Evolutionary conservation across 2,113 vertebrate species (phyloP).

Genomic region (Callithrix jacchus): DNA sequence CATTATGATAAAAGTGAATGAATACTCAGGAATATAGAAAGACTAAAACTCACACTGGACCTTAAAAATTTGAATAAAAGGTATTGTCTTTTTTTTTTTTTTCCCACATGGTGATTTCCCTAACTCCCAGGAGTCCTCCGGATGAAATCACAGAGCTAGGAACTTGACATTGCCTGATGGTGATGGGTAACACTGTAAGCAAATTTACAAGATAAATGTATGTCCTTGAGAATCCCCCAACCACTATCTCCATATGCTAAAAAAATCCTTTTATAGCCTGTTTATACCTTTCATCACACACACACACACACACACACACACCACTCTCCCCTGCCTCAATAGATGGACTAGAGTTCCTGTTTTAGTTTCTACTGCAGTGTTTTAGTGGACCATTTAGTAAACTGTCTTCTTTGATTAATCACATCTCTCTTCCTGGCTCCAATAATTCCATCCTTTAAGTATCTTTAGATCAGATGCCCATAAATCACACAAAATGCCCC

Average conservation of each 20-base stretch:
- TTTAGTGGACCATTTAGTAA: constrained; percentile 57
- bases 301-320: background rate
- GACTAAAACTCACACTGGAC: background rate
- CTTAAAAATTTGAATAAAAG: background rate
- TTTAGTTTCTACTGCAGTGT: constrained; percentile 30
- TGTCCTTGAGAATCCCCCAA: background rate
- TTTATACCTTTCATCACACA: background rate
- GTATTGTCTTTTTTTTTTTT: background rate
- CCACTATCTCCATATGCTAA: background rate
- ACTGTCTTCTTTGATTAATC: constrained; percentile 74
- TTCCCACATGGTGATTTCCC: background rate
- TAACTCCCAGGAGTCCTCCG: background rate
- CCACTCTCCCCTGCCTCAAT: background rate
- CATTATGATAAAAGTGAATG: background rate
- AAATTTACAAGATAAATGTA: constrained; percentile 8
- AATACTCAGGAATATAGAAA: background rate
- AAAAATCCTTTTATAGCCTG: background rate
- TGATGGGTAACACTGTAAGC: background rate
- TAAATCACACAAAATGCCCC: constrained; percentile 61
- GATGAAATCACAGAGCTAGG: background rate
- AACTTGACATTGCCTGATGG: background rate
- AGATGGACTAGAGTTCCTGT: background rate
- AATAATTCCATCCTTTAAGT: constrained; percentile 62
- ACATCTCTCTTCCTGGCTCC: constrained; percentile 57
- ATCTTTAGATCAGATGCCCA: constrained; percentile 67